phyloP scores from a whole-genome alignment of 1,140 invertebrate genomes.

The Acyrthosiphon pisum region DNA sequence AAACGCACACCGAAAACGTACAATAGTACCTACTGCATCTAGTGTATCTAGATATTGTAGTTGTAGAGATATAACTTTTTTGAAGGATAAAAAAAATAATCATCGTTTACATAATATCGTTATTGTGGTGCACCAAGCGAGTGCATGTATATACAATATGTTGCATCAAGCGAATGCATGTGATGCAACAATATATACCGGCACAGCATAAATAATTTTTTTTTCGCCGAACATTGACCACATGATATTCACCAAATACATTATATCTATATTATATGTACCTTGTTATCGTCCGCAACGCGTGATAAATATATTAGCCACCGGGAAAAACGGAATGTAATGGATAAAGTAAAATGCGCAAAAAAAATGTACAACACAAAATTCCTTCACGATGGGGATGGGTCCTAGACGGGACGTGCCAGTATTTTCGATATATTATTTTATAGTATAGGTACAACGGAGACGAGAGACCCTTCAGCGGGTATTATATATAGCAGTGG shows the following conservation, averaged over 20 bases:
- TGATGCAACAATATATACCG: no score
- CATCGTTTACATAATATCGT: no score
- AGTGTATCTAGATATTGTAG: no score
- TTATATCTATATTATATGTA: not conserved
- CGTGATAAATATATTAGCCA: not conserved
- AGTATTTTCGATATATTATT: slow-evolving; percentile 19
- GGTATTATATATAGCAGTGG: not conserved
- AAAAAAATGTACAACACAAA: not conserved
- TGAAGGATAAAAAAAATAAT: no score
- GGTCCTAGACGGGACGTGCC: not conserved
- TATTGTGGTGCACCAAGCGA: no score
- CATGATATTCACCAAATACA: not conserved
- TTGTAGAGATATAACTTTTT: no score
- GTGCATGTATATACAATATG: no score
- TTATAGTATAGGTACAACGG: not conserved
- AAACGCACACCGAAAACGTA: no score
- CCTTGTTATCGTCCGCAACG: not conserved
- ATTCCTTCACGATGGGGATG: not conserved
- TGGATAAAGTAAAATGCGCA: not conserved
- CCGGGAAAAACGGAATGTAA: not conserved
- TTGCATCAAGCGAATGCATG: no score
- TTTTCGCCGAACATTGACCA: not conserved
- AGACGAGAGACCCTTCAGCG: not conserved
- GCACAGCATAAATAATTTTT: no score
- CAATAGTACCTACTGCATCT: no score